Conservation (phyloP, 2,113 vertebrate genomes). For the Syngnathus typhle region DNA sequence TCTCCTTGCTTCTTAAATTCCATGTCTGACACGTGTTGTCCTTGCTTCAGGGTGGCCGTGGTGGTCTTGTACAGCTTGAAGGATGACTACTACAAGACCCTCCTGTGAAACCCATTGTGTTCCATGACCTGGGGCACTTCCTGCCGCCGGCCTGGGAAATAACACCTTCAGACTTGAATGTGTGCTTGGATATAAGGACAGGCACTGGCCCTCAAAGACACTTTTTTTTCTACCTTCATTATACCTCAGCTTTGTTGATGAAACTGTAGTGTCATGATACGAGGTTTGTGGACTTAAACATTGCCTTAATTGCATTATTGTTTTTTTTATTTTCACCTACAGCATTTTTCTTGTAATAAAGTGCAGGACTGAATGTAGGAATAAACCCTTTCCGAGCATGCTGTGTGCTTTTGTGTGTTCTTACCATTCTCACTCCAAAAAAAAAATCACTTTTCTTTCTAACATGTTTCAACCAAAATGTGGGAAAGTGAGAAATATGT, state of each 20-base stretch:
- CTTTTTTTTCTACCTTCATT: slow-evolving; percentile 10
- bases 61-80: slow-evolving; percentile 91
- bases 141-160: background rate
- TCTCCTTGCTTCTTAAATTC: background rate
- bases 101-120: slow-evolving; percentile 70
- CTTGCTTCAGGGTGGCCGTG: slow-evolving; percentile 76
- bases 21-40: slow-evolving; percentile 25
- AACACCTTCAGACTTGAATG: slow-evolving; percentile 10
- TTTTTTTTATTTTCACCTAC: slow-evolving; percentile 21
- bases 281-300: slow-evolving; percentile 24
- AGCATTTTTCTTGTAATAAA: slow-evolving; percentile 24
- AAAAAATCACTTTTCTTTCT: background rate
- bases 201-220: slow-evolving; percentile 19
- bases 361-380: slow-evolving; percentile 14
- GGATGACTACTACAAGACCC: slow-evolving; percentile 90
- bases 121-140: background rate
- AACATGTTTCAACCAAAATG: slow-evolving; percentile 1
- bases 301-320: slow-evolving; percentile 1
- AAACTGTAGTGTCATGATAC: slow-evolving; percentile 8
- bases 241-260: slow-evolving; percentile 14
- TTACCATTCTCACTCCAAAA: background rate
- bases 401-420: slow-evolving; percentile 11
- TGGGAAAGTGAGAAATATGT: slow-evolving; percentile 31
- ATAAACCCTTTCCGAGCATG: slow-evolving; percentile 50
- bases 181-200: slow-evolving; percentile 4